These are phyloP conservation scores for Hucho hucho DNA, from an alignment of 2,113 vertebrate species.

Conservation along the genomic window DNA sequence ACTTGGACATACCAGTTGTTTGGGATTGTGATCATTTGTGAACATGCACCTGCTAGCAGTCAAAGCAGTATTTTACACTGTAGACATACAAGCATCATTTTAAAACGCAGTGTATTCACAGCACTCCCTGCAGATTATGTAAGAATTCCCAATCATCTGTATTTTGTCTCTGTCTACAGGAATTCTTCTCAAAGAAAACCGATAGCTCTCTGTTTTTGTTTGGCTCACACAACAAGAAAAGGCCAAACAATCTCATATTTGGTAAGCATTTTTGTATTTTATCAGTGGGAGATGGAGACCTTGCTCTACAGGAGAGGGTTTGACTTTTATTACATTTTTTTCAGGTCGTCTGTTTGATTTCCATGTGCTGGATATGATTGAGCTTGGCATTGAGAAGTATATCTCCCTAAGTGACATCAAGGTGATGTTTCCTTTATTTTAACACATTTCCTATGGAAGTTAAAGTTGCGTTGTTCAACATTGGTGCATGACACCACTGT, in stretches of 20 bases:
- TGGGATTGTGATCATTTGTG: too few relatives aligned
- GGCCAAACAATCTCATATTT: slow-evolving; percentile 93
- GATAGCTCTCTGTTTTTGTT: slow-evolving; percentile 96
- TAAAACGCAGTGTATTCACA: too few relatives aligned
- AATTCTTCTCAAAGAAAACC: slow-evolving; percentile 96
- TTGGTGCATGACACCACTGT: background rate
- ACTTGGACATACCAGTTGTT: too few relatives aligned
- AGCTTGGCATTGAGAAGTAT: slow-evolving; percentile 91
- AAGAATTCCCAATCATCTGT: background rate
- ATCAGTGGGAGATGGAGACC: too few relatives aligned
- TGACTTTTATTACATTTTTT: background rate
- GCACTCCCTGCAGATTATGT: too few relatives aligned
- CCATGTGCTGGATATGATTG: slow-evolving; percentile 95
- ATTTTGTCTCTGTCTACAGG: slow-evolving; percentile 68
- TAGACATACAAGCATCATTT: too few relatives aligned
- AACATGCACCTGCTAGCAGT: too few relatives aligned
- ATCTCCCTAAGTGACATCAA: slow-evolving; percentile 86
- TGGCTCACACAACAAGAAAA: slow-evolving; percentile 96
- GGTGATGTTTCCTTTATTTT: slow-evolving; percentile 66
- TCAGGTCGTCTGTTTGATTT: slow-evolving; percentile 96
- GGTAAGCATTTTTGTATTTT: slow-evolving; percentile 71
- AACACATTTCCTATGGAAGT: too few relatives aligned
- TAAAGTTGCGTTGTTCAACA: too few relatives aligned
- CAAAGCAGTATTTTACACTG: too few relatives aligned
- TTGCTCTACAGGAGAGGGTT: background rate